Base-by-base conservation (phyloP, 2,888 invertebrate genomes). In the Drosophila putrida region DNA sequence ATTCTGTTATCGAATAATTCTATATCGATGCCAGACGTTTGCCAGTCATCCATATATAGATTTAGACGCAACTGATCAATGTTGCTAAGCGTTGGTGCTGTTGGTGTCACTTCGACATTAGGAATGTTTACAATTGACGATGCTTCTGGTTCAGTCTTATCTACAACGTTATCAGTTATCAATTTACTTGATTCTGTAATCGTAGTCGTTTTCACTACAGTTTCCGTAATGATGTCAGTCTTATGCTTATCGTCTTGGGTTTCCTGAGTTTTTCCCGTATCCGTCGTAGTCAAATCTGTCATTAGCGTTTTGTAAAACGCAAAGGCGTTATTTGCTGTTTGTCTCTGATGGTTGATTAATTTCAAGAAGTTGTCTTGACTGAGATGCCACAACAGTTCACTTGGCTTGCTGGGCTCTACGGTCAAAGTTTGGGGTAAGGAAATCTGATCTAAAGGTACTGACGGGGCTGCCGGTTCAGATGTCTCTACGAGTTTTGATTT, bases 21-120 rank as follows among this genome's bases (percentile, higher is more conserved):
- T 35, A 70, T 50, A 63, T 80, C 73, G 20, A 71, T 28, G 13
- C 64, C 51, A 39, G 80, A 64, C n/a, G 68, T 31, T 44, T 76
- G 77, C 91, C 90, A 90, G 58, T 82, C 78, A 62, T 91, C 90
- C 67, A 90, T 58, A 15, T 75, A 73, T 63, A 91, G 75, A 84
- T 91, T 84, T 59, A 76, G 54, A 38, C 79, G 64, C 46, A 80
- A 65, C 54, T 73, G 70, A 49, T 90, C 85, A 28, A 78, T 61
- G 41, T 75, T 76, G 61, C 60, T 46, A 55, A 62, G 41, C 31
- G 58, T 35, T 57, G 61, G 28, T 53, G 61, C 31, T 53, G 75
- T 15, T 54, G 53, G 31, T 41, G 47, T 60, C 62, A 63, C 65
- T 57, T 78, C 67, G 20, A 78, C 78, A 38, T 35, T 73, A 78